A percentile compares a stretch with the other conserved stretches of the same genome.
Conservation (phyloP, 2,797 vertebrate species). For the Micromesistius poutassou region DNA sequence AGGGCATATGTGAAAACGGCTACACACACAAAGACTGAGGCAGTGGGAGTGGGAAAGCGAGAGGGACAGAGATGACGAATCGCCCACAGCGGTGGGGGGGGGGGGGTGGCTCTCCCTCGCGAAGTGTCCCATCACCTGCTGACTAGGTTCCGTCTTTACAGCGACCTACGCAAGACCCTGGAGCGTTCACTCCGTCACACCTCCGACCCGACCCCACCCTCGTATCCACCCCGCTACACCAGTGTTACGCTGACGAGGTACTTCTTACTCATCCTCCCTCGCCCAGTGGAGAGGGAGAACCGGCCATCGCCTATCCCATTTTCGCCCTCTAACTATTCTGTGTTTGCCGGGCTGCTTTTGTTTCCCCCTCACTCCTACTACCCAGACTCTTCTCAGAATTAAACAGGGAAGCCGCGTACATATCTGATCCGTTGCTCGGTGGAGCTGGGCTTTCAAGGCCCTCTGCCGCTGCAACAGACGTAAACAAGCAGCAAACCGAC, state of each 20-base stretch:
- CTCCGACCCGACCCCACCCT: background rate
- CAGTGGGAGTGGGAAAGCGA: conserved; percentile 27
- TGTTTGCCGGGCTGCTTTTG: background rate
- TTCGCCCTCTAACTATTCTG: background rate
- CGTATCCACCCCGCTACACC: background rate
- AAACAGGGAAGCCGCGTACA: background rate
- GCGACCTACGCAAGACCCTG: conserved; percentile 16
- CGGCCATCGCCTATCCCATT: background rate
- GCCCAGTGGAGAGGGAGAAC: background rate
- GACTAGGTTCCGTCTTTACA: conserved; percentile 27
- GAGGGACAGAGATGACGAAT: conserved; percentile 48
- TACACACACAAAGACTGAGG: background rate
- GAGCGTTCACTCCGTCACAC: background rate
- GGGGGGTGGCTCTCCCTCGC: conserved; percentile 36
- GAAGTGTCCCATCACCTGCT: conserved; percentile 41
- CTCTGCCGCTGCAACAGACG: background rate
- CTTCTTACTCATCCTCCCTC: background rate
- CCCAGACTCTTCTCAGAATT: background rate
- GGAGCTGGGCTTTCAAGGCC: background rate
- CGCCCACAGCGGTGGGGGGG: conserved; percentile 10
- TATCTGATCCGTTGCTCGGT: background rate
- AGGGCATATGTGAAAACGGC: too few relatives aligned
- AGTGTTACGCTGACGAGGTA: background rate
- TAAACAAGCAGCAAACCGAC: background rate
- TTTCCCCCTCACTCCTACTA: background rate